A percentile compares a stretch with the other conserved stretches of the same genome.
Evolutionary conservation across 2,888 invertebrate species (phyloP).

Genomic region (Idaea aversata): DNA sequence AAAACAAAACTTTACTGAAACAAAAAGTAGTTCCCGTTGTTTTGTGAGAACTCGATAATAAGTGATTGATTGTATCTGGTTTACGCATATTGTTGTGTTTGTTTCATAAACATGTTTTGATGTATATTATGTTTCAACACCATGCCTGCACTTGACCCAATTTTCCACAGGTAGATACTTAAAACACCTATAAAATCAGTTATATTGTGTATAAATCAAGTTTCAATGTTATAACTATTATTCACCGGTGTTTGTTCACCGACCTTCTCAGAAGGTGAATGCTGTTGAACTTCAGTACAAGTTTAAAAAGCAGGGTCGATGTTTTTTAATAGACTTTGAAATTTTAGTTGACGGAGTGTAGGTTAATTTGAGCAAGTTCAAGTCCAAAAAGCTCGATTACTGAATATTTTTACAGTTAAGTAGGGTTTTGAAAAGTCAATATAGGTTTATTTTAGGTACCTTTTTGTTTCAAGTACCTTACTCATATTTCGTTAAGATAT

Average conservation of each 20-base stretch:
- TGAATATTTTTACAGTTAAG: neutral
- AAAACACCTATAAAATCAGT: constrained; percentile 15
- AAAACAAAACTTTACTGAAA: neutral
- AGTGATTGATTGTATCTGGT: neutral
- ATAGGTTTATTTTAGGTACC: neutral
- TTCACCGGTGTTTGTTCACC: constrained; percentile 16
- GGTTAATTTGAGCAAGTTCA: neutral
- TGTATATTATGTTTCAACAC: neutral
- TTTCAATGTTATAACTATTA: constrained; percentile 25
- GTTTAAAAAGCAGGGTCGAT: constrained; percentile 1
- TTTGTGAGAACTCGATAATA: neutral
- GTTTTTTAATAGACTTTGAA: neutral
- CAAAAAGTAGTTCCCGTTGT: neutral
- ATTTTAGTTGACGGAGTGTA: neutral
- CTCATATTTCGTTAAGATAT: too few species aligned
- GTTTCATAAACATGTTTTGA: neutral
- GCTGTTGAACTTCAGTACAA: constrained; percentile 18
- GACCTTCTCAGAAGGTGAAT: constrained; percentile 25
- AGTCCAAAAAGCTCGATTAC: neutral
- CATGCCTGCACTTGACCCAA: constrained; percentile 34
- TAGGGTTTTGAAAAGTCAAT: neutral
- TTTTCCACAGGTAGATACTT: constrained; percentile 19
- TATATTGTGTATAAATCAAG: constrained; percentile 7
- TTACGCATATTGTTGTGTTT: constrained; percentile 1
- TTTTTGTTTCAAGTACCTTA: neutral